phyloP scores from a whole-genome alignment of 2,888 invertebrate species.

The Agrochola macilenta region DNA sequence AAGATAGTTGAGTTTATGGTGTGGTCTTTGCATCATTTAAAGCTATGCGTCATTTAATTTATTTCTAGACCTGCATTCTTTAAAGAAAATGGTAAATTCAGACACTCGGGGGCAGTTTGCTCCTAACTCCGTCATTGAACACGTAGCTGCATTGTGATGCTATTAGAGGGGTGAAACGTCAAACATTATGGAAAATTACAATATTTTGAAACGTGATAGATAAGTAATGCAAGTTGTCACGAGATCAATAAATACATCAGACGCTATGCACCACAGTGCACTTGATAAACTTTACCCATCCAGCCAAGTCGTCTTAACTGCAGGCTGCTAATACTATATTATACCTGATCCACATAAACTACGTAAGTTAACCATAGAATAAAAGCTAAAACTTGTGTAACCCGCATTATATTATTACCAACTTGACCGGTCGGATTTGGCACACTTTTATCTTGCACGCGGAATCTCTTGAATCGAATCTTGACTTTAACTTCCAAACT shows the following conservation, averaged over 20 bases:
- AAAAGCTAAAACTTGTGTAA: slow-evolving; percentile 35
- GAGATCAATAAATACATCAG: slow-evolving; percentile 17
- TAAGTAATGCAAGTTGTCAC: slow-evolving; percentile 7
- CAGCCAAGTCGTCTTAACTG: slow-evolving; percentile 23
- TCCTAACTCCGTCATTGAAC: background rate
- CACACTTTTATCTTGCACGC: slow-evolving; percentile 49
- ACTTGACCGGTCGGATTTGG: slow-evolving; percentile 39
- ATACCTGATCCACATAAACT: slow-evolving; percentile 13
- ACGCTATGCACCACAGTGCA: slow-evolving; percentile 22
- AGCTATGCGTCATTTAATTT: background rate
- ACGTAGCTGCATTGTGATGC: background rate
- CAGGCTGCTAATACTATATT: slow-evolving; percentile 1
- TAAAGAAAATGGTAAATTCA: background rate
- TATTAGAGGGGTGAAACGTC: background rate
- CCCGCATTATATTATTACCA: slow-evolving; percentile 50
- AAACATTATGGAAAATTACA: background rate
- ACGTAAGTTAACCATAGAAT: slow-evolving; percentile 37
- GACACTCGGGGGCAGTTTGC: background rate
- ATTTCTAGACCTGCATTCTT: background rate
- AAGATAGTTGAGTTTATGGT: background rate
- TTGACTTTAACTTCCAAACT: slow-evolving; percentile 44
- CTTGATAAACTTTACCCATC: slow-evolving; percentile 18
- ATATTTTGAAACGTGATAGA: slow-evolving; percentile 25
- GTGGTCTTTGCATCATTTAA: background rate
- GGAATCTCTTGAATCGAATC: slow-evolving; percentile 54